A percentile compares a stretch with the other conserved stretches of the same genome.
phyloP scores from a whole-genome alignment of 2,888 invertebrate genomes.

The Netelia melanura region DNA sequence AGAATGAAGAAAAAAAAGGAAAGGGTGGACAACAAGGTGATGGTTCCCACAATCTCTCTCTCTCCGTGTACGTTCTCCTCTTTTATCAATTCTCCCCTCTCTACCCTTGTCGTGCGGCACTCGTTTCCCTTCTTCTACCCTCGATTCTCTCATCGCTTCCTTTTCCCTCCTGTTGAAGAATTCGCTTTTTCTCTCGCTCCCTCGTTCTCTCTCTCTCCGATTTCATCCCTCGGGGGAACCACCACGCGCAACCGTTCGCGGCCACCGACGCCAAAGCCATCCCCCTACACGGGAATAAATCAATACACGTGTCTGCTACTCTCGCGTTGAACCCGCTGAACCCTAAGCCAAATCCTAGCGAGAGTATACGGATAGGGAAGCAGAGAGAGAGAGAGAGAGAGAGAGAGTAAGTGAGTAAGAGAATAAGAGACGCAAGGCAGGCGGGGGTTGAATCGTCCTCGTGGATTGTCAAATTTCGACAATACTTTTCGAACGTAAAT shows the following conservation, averaged over 20 bases:
- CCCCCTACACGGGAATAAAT: constrained; percentile 80
- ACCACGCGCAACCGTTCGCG: constrained; percentile 46
- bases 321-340: constrained; percentile 77
- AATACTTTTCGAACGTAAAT: too few species aligned
- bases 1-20: constrained; percentile 16
- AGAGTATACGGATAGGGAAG: not conserved
- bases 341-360: constrained; percentile 71
- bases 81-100: constrained; percentile 30
- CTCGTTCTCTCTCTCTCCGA: constrained; percentile 33
- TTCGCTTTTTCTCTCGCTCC: constrained; percentile 34
- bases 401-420: constrained; percentile 10
- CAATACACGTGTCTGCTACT: constrained; percentile 84
- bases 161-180: constrained; percentile 50
- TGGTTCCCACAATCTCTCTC: constrained; percentile 72
- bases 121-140: constrained; percentile 47
- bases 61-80: constrained; percentile 47
- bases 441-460: constrained; percentile 11
- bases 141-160: constrained; percentile 36
- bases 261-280: constrained; percentile 59
- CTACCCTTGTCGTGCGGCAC: constrained; percentile 18
- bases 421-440: not conserved
- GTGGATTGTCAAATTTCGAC: not conserved
- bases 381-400: not conserved
- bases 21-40: constrained; percentile 43
- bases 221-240: constrained; percentile 60